These are phyloP conservation scores for Malurus melanocephalus DNA, from an alignment of 2,113 vertebrate genomes.

Conservation along the genomic window DNA sequence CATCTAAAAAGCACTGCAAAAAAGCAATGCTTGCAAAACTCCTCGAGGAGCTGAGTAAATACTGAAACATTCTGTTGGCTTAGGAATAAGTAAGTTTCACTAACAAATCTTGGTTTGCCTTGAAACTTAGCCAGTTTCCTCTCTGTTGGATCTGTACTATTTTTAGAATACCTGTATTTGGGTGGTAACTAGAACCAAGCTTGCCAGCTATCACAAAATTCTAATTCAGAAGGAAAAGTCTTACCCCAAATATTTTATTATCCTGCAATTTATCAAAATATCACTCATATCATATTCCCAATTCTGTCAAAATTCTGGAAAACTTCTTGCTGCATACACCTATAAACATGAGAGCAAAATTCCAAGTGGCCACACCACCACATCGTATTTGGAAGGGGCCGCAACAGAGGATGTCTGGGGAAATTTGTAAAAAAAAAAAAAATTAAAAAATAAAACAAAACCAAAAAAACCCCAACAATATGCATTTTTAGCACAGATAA, in stretches of 20 bases:
- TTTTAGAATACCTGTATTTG: neutral
- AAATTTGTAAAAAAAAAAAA: neutral
- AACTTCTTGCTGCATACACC: neutral
- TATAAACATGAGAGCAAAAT: neutral
- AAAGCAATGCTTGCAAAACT: constrained; percentile 37
- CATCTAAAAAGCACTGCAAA: neutral
- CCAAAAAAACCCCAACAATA: no score
- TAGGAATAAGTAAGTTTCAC: neutral
- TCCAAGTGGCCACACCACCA: neutral
- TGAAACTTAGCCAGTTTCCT: neutral
- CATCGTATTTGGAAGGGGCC: neutral
- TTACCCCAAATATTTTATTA: neutral
- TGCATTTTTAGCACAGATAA: neutral
- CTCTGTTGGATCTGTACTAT: neutral
- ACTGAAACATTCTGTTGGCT: neutral
- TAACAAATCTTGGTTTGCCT: neutral
- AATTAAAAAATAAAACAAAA: no score
- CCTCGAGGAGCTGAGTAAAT: neutral
- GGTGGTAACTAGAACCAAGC: neutral
- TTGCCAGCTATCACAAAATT: neutral
- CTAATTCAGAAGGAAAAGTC: neutral
- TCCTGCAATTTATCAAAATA: neutral
- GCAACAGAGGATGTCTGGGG: neutral
- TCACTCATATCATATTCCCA: neutral
- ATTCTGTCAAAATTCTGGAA: neutral